Evolutionary conservation across 2,797 vertebrate species (phyloP), one percentile per base, ranked within the genome.

Genomic region (Morus bassanus): DNA sequence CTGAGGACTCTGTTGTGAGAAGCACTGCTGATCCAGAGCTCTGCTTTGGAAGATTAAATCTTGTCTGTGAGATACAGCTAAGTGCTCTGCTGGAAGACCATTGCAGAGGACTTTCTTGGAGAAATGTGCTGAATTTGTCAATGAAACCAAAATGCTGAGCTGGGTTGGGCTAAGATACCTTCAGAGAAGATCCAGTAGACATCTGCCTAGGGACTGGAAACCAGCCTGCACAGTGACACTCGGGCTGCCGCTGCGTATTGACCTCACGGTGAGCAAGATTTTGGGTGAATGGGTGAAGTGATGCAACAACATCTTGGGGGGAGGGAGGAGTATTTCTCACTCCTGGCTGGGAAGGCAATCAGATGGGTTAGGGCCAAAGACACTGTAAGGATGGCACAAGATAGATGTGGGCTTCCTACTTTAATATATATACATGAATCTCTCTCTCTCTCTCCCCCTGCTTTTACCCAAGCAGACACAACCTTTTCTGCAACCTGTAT

Each of bases 361-460:
- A 33, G n/a, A 17, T 28, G 33, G 19, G 3, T 43, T 63, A 27
- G 23, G 39, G 53, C 13, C 43, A 43, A 85, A 82, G 60, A 7
- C 11, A 18, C 31, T 12, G 17, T 22, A 51, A 85, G 14, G 59
- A 56, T 39, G 48, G 50, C 27, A 67, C 22, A 51, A 33, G 16
- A 51, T 13, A 43, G 23, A 16, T 2, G 2, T 35, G n/a, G n/a
- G 6, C 25, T 75, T 84, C 45, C 18, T 73, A 14, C 31, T 90
- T 73, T 7, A 39, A 22, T 23, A 11, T 1, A 8, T 41, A 25
- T 11, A 27, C 5, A 11, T 24, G 5, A 31, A 19, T n/a, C 2
- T 51, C 9, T 57, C 2, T 48, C 37, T 63, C 0, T 4, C 11
- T 39, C 1, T 35, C 11, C 39, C 1, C 41, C 33, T 43, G 6